These are phyloP conservation scores for Setophaga coronata DNA, from an alignment of 2,113 vertebrate species.

Conservation along the genomic window DNA sequence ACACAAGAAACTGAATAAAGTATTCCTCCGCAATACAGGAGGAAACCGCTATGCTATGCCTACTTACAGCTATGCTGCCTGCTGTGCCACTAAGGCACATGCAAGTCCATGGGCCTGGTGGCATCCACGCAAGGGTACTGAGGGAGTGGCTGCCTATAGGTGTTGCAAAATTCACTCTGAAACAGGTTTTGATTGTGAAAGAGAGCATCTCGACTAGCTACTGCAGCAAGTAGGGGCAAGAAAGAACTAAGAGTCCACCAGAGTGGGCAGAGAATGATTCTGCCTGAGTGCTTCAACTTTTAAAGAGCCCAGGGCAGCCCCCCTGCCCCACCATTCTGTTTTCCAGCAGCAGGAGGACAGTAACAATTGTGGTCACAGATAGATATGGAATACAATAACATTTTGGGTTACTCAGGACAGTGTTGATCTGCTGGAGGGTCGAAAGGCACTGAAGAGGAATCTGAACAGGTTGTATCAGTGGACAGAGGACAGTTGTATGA, in stretches of 20 bases:
- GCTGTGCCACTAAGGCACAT: background rate
- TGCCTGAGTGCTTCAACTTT: background rate
- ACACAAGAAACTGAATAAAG: background rate
- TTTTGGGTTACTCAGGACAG: background rate
- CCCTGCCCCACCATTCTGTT: background rate
- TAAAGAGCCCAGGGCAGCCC: accelerated
- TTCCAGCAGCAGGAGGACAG: background rate
- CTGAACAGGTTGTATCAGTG: background rate
- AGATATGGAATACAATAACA: no score
- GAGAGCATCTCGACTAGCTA: accelerated
- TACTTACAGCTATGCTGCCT: background rate
- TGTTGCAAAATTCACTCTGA: background rate
- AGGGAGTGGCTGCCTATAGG: background rate
- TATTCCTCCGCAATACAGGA: background rate
- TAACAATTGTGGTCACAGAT: background rate
- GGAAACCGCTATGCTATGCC: background rate
- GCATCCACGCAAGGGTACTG: background rate
- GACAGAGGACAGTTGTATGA: accelerated
- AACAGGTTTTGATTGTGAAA: background rate
- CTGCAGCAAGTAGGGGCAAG: background rate
- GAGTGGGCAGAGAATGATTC: background rate
- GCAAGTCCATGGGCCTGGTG: accelerated
- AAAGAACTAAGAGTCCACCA: background rate
- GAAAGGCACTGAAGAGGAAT: background rate
- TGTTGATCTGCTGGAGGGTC: background rate